Evolutionary conservation across 2,888 invertebrate genomes (phyloP).

Genomic region (Brenthis hecate): DNA sequence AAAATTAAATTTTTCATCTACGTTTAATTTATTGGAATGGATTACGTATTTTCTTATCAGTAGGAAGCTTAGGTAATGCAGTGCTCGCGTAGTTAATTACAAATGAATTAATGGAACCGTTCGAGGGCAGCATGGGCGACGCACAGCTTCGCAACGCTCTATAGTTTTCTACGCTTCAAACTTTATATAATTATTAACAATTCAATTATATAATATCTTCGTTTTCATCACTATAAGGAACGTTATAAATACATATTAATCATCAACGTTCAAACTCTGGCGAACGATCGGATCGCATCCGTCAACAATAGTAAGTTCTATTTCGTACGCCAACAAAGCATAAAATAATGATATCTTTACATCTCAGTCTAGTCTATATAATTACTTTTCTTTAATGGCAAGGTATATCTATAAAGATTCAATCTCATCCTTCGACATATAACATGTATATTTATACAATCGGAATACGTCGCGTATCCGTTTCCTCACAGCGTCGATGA

Average conservation of each 20-base stretch:
- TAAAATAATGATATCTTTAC: slow-evolving; percentile 82
- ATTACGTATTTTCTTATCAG: not conserved
- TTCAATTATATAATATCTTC: slow-evolving; percentile 64
- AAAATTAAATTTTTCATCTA: no score
- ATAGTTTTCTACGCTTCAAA: slow-evolving; percentile 61
- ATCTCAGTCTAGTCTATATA: slow-evolving; percentile 82
- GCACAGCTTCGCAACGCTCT: slow-evolving; percentile 48
- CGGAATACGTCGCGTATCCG: slow-evolving; percentile 75
- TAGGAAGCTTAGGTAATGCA: not conserved
- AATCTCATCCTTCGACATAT: slow-evolving; percentile 78
- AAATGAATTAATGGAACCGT: not conserved
- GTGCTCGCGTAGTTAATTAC: not conserved
- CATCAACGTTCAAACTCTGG: slow-evolving; percentile 57
- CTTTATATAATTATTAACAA: slow-evolving; percentile 66
- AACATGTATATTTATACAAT: slow-evolving; percentile 80
- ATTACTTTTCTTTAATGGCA: slow-evolving; percentile 79
- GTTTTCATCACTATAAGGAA: slow-evolving; percentile 66
- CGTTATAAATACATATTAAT: slow-evolving; percentile 53
- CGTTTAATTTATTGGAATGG: no score
- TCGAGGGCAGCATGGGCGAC: slow-evolving; percentile 40
- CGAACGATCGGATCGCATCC: slow-evolving; percentile 65
- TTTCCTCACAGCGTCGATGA: slow-evolving; percentile 81
- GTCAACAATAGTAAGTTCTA: slow-evolving; percentile 71
- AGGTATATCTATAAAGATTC: slow-evolving; percentile 82
- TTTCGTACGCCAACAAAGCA: slow-evolving; percentile 80